Percentiles rank a stretch among this genome's conserved stretches.
phyloP scores from a whole-genome alignment of 2,113 vertebrate species.

The Antechinus stuartii region DNA sequence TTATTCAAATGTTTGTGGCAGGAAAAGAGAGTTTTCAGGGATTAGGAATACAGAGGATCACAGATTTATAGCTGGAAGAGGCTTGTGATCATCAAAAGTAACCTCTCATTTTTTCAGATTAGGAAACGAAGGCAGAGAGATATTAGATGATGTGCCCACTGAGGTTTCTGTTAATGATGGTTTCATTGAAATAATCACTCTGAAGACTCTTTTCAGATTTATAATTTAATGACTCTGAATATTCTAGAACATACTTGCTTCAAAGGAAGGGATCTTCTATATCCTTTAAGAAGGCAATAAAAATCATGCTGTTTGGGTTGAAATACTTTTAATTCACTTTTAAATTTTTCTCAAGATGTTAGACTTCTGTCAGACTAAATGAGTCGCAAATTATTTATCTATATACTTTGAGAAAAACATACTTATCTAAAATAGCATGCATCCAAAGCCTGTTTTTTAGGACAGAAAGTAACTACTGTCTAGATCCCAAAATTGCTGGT shows the following conservation, averaged over 20 bases:
- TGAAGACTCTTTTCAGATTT: not conserved
- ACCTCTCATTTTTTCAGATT: not conserved
- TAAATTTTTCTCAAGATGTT: not conserved
- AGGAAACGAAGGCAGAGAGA: not conserved
- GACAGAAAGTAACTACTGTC: conserved; percentile 79
- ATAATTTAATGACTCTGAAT: not conserved
- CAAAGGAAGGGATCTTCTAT: not conserved
- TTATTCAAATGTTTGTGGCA: not conserved
- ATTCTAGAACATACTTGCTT: not conserved
- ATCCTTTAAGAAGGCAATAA: not conserved
- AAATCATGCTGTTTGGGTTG: not conserved
- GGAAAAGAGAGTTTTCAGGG: not conserved
- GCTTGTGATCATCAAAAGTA: not conserved
- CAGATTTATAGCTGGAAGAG: not conserved
- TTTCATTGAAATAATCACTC: not conserved
- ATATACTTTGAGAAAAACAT: not conserved
- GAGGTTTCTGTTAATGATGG: not conserved
- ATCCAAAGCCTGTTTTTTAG: conserved; percentile 67
- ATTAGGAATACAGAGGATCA: not conserved
- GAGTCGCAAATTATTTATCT: conserved; percentile 57
- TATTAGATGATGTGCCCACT: not conserved
- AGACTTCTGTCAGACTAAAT: conserved; percentile 54
- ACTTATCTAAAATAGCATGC: not conserved
- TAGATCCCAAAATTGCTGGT: not conserved
- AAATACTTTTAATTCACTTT: conserved; percentile 27